These are phyloP conservation scores for Cyprinodon brontotheroides DNA, from an alignment of 2,113 vertebrate genomes.

Conservation along the genomic window DNA sequence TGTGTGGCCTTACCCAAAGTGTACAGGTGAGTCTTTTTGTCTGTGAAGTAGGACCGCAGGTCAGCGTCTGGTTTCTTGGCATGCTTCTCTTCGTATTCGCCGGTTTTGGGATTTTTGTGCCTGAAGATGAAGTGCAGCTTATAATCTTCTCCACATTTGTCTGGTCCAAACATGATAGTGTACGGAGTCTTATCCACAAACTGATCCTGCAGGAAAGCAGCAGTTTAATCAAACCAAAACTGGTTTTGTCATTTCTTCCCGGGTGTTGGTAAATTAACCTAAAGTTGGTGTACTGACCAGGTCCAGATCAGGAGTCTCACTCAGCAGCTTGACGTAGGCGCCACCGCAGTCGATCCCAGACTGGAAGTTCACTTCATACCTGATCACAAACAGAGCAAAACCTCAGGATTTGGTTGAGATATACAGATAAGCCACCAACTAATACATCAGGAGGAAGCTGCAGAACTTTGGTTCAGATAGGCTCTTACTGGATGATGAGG, in stretches of 20 bases:
- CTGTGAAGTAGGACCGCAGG: slow-evolving; percentile 92
- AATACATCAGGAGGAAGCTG: no score
- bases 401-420: no score
- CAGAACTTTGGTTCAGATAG: neutral
- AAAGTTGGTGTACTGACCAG: slow-evolving; percentile 81
- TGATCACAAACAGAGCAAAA: slow-evolving; percentile 48
- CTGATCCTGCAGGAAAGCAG: slow-evolving; percentile 83
- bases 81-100: slow-evolving; percentile 93
- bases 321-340: slow-evolving; percentile 95
- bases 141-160: slow-evolving; percentile 98
- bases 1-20: slow-evolving; percentile 81
- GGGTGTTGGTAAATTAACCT: neutral
- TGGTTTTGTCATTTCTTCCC: neutral
- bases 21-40: slow-evolving; percentile 98
- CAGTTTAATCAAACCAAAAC: neutral
- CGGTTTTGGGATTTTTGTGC: slow-evolving; percentile 95
- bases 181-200: slow-evolving; percentile 96
- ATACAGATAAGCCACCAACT: neutral
- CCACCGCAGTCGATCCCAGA: slow-evolving; percentile 96
- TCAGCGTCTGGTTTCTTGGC: slow-evolving; percentile 93
- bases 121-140: slow-evolving; percentile 99
- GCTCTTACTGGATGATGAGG: slow-evolving; percentile 93
- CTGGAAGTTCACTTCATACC: slow-evolving; percentile 99
- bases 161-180: slow-evolving; percentile 98
- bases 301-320: slow-evolving; percentile 87